Base-by-base conservation (phyloP, 2,888 invertebrate species). In the Drosophila formosana region DNA sequence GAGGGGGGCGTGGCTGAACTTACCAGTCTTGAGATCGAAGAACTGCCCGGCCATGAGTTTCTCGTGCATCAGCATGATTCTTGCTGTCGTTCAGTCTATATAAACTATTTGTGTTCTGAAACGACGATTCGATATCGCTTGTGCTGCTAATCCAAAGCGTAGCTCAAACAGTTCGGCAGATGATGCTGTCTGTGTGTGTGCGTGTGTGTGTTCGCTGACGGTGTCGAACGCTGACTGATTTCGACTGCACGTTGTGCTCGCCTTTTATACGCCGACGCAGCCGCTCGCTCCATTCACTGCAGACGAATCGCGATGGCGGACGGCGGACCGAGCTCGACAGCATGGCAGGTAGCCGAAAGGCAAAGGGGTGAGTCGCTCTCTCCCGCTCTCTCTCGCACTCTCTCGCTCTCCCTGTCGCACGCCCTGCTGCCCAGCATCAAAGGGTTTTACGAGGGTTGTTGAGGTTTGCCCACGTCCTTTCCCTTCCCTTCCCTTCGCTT, bases 11-110 rank as follows among this genome's bases (percentile, higher is more conserved):
- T 57, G 82, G 47, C 46, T 37, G 68, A 89, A 89, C 89, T 90
- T 72, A 91, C 91, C 91, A 61, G 87, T 89, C 82, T 91, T 91
- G 2, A 91, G 71, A 77, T 92, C 92, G 68, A 91, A 79, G 73
- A 92, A 91, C 67, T 92, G 89, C 47, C 91, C 90, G 5, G 92
- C 66, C 66, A 91, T 81, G 25, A 91, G 66, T 81, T 92, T 91
- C 70, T 92, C 91, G 75, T 92, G 91, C 64, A 92, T 87, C 88
- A 92, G 87, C 90, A 89, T 91, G 60, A 13, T 78, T 66, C 25
- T 13, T 49, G 39, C 43, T 66, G 11, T 47, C 32, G 32, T 30
- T 50, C n/a, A 11, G 50, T 18, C 43, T 34, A 4, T 78, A 5
- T 11, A 11, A 30, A 11, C 11, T 34, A 11, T 9, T 11, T 37